Percentiles rank a stretch among this genome's conserved stretches.
Conservation (phyloP, 1,140 invertebrate genomes). For the Anthonomus grandis region DNA sequence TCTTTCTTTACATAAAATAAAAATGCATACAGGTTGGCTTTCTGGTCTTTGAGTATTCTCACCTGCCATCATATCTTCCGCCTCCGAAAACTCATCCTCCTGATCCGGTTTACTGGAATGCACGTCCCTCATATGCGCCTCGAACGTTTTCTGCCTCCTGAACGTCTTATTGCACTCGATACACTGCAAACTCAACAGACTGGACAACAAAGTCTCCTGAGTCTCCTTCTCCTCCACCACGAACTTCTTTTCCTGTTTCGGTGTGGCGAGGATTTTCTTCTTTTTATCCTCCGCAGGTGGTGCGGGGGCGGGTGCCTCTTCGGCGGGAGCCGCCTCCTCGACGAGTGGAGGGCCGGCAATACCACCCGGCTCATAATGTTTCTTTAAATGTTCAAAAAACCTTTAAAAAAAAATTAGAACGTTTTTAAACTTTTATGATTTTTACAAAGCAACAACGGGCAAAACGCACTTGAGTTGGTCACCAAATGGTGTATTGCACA, state of each 20-base stretch:
- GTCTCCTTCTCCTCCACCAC: constrained; percentile 17
- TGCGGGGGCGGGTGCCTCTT: constrained; percentile 2
- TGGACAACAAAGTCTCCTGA: constrained; percentile 41
- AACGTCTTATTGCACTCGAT: constrained; percentile 63
- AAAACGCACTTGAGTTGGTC: constrained; percentile 58
- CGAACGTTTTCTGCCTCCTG: constrained; percentile 61
- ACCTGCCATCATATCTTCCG: constrained; percentile 79
- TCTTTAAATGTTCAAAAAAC: constrained; percentile 78
- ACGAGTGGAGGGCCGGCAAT: background rate
- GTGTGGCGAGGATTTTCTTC: background rate
- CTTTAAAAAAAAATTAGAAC: constrained; percentile 33
- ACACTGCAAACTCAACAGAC: constrained; percentile 50
- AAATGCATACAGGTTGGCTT: background rate
- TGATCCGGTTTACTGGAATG: constrained; percentile 51
- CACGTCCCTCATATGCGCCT: constrained; percentile 58
- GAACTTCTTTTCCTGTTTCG: constrained; percentile 34
- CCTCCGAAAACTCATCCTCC: constrained; percentile 69
- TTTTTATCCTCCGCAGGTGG: constrained; percentile 17
- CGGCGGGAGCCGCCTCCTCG: background rate
- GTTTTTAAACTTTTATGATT: background rate
- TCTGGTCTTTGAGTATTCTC: constrained; percentile 46
- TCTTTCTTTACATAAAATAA: constrained; percentile 43
- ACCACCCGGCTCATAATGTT: constrained; percentile 67
- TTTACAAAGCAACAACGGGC: background rate
- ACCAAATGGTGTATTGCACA: constrained; percentile 61